These are phyloP conservation scores for Platysternon megacephalum DNA, from an alignment of 2,113 vertebrate species.

Conservation along the genomic window DNA sequence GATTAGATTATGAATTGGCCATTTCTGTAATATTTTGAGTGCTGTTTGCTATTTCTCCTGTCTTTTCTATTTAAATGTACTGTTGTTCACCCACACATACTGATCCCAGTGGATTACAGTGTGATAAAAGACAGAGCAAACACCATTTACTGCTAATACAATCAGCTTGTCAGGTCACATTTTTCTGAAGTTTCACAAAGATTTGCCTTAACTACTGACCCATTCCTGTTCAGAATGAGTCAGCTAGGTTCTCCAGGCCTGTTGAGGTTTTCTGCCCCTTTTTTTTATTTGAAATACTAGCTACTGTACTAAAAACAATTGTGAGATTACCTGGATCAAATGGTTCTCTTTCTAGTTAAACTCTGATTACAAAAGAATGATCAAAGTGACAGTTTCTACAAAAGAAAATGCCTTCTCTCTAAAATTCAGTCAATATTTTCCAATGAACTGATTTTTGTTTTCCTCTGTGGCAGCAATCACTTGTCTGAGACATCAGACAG, in stretches of 20 bases:
- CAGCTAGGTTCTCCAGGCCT: neutral
- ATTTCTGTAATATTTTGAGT: neutral
- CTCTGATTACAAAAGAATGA: neutral
- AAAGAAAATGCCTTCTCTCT: neutral
- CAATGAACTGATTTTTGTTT: neutral
- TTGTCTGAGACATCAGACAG: neutral
- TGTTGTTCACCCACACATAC: neutral
- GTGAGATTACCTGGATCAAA: neutral
- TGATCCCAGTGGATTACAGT: neutral
- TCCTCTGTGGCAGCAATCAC: neutral
- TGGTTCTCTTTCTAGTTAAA: neutral
- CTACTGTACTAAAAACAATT: neutral
- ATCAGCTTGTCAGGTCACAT: neutral
- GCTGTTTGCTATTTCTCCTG: neutral
- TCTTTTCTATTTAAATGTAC: neutral
- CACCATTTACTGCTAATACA: neutral
- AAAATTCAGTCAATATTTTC: neutral
- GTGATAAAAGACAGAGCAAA: neutral
- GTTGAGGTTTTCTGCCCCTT: neutral
- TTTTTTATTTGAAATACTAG: neutral
- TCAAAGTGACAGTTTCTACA: neutral
- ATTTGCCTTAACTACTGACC: neutral
- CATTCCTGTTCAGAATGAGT: neutral
- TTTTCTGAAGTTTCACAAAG: neutral
- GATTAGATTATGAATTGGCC: neutral